phyloP scores from a whole-genome alignment of 1,140 invertebrate genomes.

The Drosophila ananassae region DNA sequence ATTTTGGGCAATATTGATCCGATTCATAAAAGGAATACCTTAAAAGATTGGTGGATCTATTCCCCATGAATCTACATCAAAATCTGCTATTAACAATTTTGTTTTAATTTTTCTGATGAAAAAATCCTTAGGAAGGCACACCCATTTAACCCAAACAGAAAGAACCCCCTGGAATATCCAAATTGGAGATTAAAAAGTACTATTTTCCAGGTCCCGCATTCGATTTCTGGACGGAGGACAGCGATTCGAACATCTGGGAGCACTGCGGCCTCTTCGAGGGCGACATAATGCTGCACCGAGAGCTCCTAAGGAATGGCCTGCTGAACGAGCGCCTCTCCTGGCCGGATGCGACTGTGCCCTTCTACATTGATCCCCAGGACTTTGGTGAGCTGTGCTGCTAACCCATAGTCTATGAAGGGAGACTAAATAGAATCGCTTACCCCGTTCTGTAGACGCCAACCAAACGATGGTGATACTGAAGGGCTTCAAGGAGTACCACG shows the following conservation, averaged over 20 bases:
- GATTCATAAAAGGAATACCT: too few relatives aligned
- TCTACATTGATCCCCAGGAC: constrained; percentile 87
- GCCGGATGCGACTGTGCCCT: constrained; percentile 88
- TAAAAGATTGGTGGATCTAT: too few relatives aligned
- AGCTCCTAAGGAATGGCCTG: constrained; percentile 86
- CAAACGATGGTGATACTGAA: constrained; percentile 86
- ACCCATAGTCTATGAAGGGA: neutral
- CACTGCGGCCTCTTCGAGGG: constrained; percentile 86
- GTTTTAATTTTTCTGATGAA: too few relatives aligned
- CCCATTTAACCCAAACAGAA: too few relatives aligned
- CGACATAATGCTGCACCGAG: constrained; percentile 86
- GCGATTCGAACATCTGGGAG: constrained; percentile 88
- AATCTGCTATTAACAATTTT: too few relatives aligned
- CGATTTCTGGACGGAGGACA: constrained; percentile 86
- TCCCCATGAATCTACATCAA: too few relatives aligned
- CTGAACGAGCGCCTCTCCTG: constrained; percentile 86
- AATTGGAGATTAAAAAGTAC: neutral
- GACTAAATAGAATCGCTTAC: neutral
- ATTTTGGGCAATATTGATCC: too few relatives aligned
- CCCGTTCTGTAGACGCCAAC: constrained; percentile 53
- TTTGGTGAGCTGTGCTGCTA: constrained; percentile 86
- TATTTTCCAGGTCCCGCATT: constrained; percentile 85
- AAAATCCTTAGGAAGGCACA: too few relatives aligned
- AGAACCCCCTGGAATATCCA: too few relatives aligned
- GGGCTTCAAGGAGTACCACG: constrained; percentile 89